A percentile compares a stretch with the other conserved stretches of the same genome.
phyloP scores from a whole-genome alignment of 1,140 invertebrate genomes.

The Hyles vespertilio region DNA sequence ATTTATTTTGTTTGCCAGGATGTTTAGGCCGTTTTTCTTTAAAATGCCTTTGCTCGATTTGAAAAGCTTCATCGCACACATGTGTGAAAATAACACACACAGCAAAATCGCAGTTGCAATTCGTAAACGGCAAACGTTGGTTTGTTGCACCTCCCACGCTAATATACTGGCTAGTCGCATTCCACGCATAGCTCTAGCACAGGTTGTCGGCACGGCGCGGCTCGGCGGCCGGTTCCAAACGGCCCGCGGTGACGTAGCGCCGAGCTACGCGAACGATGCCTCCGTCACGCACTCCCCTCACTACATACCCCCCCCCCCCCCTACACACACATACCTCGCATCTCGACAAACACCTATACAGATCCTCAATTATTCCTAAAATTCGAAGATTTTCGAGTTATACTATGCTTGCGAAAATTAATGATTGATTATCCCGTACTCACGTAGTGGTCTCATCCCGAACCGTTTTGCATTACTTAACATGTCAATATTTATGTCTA shows the following conservation, averaged over 20 bases:
- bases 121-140: conserved; percentile 24
- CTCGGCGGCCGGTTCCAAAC: conserved; percentile 49
- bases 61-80: neutral
- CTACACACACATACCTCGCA: conserved; percentile 13
- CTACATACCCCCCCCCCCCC: conserved; percentile 11
- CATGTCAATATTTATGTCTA: too few relatives aligned
- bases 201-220: conserved; percentile 64
- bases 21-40: too few relatives aligned
- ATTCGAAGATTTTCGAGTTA: too few relatives aligned
- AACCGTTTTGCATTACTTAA: too few relatives aligned
- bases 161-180: conserved; percentile 59
- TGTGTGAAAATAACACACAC: neutral
- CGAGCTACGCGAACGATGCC: conserved; percentile 30
- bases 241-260: conserved; percentile 56
- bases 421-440: too few relatives aligned
- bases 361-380: too few relatives aligned
- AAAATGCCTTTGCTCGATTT: too few relatives aligned
- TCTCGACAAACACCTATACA: too few relatives aligned
- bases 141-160: conserved; percentile 56
- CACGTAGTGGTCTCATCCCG: too few relatives aligned
- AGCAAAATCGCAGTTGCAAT: conserved; percentile 39
- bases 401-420: too few relatives aligned
- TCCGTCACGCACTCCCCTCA: conserved; percentile 14
- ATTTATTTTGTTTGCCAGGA: too few relatives aligned
- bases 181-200: conserved; percentile 56